phyloP scores from a whole-genome alignment of 2,113 vertebrate genomes.

The Asarcornis scutulata region DNA sequence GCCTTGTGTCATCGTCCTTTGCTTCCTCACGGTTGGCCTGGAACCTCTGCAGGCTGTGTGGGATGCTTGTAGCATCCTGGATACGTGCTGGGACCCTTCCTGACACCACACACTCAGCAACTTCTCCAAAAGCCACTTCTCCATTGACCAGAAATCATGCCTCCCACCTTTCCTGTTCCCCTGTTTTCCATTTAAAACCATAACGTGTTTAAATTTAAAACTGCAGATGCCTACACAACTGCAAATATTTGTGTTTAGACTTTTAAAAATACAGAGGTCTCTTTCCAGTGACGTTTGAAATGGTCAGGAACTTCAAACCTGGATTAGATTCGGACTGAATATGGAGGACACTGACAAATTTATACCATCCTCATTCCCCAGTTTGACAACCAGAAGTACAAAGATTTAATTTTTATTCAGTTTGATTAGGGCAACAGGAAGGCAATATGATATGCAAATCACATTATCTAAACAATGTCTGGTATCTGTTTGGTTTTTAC shows the following conservation, averaged over 20 bases:
- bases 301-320: neutral
- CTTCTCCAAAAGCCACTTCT: neutral
- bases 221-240: neutral
- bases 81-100: neutral
- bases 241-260: neutral
- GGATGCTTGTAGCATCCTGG: neutral
- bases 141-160: neutral
- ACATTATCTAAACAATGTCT: neutral
- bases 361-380: neutral
- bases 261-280: neutral
- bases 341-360: neutral
- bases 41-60: neutral
- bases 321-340: neutral
- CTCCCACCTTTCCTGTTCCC: neutral
- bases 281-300: neutral
- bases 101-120: neutral
- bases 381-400: neutral
- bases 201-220: neutral
- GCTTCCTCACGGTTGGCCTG: neutral
- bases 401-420: neutral
- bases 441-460: neutral
- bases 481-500: neutral
- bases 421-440: neutral
- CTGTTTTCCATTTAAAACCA: neutral
- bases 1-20: neutral